Conservation (phyloP, 2,888 invertebrate genomes). For the Mellilla xanthometata region DNA sequence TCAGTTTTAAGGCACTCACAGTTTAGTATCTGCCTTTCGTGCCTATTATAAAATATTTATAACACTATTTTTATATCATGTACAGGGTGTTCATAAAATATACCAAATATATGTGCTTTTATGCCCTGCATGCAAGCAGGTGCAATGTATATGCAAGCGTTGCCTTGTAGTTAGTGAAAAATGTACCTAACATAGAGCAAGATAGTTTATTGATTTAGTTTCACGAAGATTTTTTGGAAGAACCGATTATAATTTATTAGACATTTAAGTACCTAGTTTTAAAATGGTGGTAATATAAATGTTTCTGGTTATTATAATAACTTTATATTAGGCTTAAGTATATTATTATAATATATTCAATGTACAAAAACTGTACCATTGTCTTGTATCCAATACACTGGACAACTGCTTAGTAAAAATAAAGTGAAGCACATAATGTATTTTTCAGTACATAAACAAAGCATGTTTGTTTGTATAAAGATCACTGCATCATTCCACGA, state of each 20-base stretch:
- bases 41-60: constrained; percentile 57
- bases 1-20: constrained; percentile 63
- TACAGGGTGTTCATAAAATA: constrained; percentile 78
- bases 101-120: constrained; percentile 80
- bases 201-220: constrained; percentile 3
- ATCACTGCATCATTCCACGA: constrained; percentile 26
- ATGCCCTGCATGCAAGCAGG: constrained; percentile 53
- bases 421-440: constrained; percentile 1
- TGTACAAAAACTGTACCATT: constrained; percentile 7
- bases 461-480: constrained; percentile 13
- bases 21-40: constrained; percentile 65
- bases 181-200: constrained; percentile 13
- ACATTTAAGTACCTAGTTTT: background rate
- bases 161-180: constrained; percentile 64
- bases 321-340: constrained; percentile 12
- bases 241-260: constrained; percentile 11
- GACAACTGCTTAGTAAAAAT: constrained; percentile 5
- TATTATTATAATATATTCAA: constrained; percentile 1
- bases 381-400: constrained; percentile 11
- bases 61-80: constrained; percentile 76
- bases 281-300: constrained; percentile 6
- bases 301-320: constrained; percentile 13
- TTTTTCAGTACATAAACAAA: constrained; percentile 8
- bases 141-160: constrained; percentile 60
- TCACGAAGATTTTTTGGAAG: constrained; percentile 1